Base-by-base conservation (phyloP, 2,113 vertebrate species). In the Lonchura striata region DNA sequence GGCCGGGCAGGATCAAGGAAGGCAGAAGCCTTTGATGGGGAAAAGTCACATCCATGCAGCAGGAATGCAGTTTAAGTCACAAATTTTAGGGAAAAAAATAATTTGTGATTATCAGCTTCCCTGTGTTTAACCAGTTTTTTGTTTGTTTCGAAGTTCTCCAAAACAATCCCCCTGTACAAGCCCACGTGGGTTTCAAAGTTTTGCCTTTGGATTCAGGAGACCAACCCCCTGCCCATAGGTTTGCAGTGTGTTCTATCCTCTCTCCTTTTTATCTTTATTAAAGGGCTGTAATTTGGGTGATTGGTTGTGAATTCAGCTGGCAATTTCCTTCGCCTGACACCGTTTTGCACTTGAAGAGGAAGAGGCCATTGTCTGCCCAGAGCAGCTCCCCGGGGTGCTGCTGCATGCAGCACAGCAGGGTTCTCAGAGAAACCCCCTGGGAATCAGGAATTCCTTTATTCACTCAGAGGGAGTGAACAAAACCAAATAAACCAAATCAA, bases 61-160 rank as follows among this genome's bases (percentile, higher is more conserved):
- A 57, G 16, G 9, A 50, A 41, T 46, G 28, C 23, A 19, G 5
- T 50, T 82, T 41, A 28, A 57, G 59, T 65, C 60, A 31, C 33
- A 75, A 75, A 54, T 56, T 41, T 41, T 49, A 31, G n/a, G 30
- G 2, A 27, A 17, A 75, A 50, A 56, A 28, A 54, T 47, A 15
- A 42, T n/a, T 61, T 41, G 19, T 33, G 19, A 63, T 70, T 75
- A 28, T 53, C 63, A 79, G 28, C 15, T 77, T 27, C 54, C 65
- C 59, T 31, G 3, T 10, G 13, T 70, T 75, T 63, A 77, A 66
- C 47, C 15, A 53, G 13, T 11, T 94, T 44, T 82, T 85, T 82
- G 46, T 95, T 94, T 93, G 47, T 82, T 92, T 95, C 53, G 90
- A 95, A 94, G 79, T 66, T 47, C 68, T 81, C 68, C 81, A 90